A percentile compares a stretch with the other conserved stretches of the same genome.
Conservation (phyloP, 2,797 vertebrate species). For the Cottoperca gobio region DNA sequence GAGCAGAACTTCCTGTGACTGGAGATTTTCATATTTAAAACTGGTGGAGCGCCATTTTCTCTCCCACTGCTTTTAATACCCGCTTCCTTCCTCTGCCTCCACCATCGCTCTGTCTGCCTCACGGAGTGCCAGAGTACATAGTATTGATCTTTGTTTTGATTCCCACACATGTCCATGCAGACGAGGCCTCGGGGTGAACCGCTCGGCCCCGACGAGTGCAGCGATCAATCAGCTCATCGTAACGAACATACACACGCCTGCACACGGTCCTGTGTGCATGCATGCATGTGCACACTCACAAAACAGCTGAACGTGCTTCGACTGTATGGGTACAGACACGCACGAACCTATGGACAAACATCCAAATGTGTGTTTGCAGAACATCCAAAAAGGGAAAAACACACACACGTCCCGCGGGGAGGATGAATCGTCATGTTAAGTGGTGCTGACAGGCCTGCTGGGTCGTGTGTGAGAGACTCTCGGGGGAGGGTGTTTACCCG, state of each 20-base stretch:
- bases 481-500: conserved; percentile 66
- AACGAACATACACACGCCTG: conserved; percentile 10
- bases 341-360: conserved; percentile 11
- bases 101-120: conserved; percentile 15
- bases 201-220: conserved; percentile 13
- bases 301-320: neutral
- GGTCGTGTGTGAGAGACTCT: conserved; percentile 64
- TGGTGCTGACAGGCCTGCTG: conserved; percentile 74
- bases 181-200: conserved; percentile 36
- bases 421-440: conserved; percentile 71
- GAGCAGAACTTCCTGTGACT: neutral
- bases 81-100: conserved; percentile 18
- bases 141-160: conserved; percentile 66
- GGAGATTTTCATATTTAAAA: neutral
- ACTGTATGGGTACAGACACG: neutral
- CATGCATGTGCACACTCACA: neutral
- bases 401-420: conserved; percentile 36
- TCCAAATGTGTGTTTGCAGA: conserved; percentile 21
- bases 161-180: conserved; percentile 73
- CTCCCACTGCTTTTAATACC: neutral
- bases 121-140: conserved; percentile 8
- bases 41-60: neutral
- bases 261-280: neutral
- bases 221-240: conserved; percentile 66
- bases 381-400: neutral